Percentiles rank a stretch among this genome's conserved stretches.
Evolutionary conservation across 2,888 invertebrate species (phyloP).

Genomic region (Tinea pellionella): DNA sequence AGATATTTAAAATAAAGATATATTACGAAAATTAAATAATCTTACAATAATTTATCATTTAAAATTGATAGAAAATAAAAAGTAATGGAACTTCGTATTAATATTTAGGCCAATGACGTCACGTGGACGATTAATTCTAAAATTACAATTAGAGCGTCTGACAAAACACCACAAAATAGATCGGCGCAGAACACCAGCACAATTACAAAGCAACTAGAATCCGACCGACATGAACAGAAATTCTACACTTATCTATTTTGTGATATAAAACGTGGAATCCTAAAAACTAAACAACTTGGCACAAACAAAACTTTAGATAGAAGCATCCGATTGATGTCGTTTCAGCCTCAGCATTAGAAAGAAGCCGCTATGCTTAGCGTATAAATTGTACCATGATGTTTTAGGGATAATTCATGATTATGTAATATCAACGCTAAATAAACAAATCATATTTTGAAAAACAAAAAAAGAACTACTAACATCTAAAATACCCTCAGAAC

Average conservation of each 20-base stretch:
- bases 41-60: neutral
- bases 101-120: neutral
- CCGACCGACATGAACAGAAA: too few species aligned
- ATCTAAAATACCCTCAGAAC: constrained; percentile 68
- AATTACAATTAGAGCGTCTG: neutral
- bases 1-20: too few species aligned
- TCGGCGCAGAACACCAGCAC: too few species aligned
- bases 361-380: too few species aligned
- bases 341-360: too few species aligned
- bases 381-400: neutral
- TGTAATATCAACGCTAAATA: neutral
- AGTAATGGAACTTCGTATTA: neutral
- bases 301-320: constrained; percentile 41
- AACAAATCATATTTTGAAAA: neutral
- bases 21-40: too few species aligned
- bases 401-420: neutral
- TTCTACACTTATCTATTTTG: too few species aligned
- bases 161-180: neutral
- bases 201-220: too few species aligned
- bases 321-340: too few species aligned
- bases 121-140: neutral
- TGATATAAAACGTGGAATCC: neutral
- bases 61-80: neutral
- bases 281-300: constrained; percentile 51
- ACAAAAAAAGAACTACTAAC: constrained; percentile 24